A percentile compares a stretch with the other conserved stretches of the same genome.
Conservation (phyloP, 2,888 invertebrate species). For the Erynnis tages region DNA sequence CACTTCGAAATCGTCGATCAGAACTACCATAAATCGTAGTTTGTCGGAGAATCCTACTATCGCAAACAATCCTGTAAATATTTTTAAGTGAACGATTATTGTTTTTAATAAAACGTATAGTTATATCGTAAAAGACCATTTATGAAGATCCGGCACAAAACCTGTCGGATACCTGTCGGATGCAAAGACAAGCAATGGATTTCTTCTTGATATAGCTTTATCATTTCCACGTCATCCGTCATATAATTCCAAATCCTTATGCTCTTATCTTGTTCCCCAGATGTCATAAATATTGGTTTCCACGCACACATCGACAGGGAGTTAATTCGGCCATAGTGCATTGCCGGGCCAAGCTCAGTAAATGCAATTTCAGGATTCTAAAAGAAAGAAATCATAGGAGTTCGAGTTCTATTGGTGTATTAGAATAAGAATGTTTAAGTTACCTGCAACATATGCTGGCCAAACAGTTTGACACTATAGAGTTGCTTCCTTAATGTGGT, state of each 20-base stretch:
- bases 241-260: constrained; percentile 96
- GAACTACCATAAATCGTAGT: constrained; percentile 91
- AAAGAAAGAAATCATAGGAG: constrained; percentile 2
- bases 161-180: constrained; percentile 72
- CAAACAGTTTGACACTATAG: constrained; percentile 85
- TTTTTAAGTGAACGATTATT: neutral
- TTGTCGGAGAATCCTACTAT: constrained; percentile 96
- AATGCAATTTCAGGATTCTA: constrained; percentile 83
- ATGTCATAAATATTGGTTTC: constrained; percentile 94
- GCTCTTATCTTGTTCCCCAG: constrained; percentile 89
- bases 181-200: constrained; percentile 88
- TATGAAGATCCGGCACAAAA: neutral
- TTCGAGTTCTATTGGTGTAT: no score
- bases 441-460: constrained; percentile 79
- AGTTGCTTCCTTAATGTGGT: constrained; percentile 87
- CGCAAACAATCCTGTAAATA: constrained; percentile 87
- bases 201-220: constrained; percentile 92
- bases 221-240: constrained; percentile 88
- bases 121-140: neutral
- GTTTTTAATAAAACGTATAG: no score
- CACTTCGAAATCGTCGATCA: constrained; percentile 92
- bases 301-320: constrained; percentile 92
- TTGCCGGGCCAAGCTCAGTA: constrained; percentile 85
- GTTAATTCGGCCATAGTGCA: constrained; percentile 91
- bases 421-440: no score